Conservation (phyloP, 2,797 vertebrate species). For the Smutsia gigantea region DNA sequence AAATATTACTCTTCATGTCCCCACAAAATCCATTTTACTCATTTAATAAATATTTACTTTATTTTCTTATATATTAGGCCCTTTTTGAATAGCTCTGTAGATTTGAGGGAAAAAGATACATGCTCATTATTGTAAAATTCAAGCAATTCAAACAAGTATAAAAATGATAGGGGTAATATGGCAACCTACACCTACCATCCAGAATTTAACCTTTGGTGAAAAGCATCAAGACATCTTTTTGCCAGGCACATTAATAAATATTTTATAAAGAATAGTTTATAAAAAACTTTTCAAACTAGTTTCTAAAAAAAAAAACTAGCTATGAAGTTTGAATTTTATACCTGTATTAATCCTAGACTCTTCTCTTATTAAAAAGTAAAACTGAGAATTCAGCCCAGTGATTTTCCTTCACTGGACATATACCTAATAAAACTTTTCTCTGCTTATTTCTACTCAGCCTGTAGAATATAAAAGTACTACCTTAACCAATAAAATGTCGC, state of each 20-base stretch:
- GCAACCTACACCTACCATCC: neutral
- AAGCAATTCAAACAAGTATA: conserved; percentile 30
- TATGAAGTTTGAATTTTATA: conserved; percentile 11
- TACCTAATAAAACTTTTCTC: conserved; percentile 60
- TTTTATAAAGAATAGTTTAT: conserved; percentile 13
- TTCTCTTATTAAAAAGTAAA: conserved; percentile 51
- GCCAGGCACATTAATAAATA: neutral
- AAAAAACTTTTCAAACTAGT: conserved; percentile 18
- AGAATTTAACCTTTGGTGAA: conserved; percentile 1
- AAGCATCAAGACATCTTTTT: conserved; percentile 27
- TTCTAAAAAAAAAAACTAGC: neutral
- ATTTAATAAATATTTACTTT: conserved; percentile 24
- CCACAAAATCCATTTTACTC: neutral
- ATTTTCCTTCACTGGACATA: conserved; percentile 60
- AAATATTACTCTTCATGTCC: conserved; percentile 2
- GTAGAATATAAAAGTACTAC: conserved; percentile 41
- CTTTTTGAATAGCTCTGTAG: neutral
- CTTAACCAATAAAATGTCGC: neutral
- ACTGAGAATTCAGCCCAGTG: conserved; percentile 10
- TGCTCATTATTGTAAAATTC: conserved; percentile 42
- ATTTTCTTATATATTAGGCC: neutral
- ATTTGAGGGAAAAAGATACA: neutral
- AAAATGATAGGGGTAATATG: neutral
- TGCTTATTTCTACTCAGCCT: conserved; percentile 18
- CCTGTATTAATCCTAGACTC: conserved; percentile 14